phyloP scores from a whole-genome alignment of 2,113 vertebrate genomes.

The Harpagus bidentatus region DNA sequence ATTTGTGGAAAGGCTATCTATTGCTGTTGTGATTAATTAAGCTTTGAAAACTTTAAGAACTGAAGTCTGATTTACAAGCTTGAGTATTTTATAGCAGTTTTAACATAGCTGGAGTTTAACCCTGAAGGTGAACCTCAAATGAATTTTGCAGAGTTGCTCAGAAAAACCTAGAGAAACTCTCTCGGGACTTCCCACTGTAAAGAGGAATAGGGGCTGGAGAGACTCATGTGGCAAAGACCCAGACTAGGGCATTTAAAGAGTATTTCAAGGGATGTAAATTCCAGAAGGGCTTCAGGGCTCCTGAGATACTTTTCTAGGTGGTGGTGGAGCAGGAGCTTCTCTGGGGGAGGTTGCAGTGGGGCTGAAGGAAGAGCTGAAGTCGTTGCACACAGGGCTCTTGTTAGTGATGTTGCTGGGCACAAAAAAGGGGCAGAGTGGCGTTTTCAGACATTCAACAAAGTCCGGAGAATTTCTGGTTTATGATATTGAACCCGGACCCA shows the following conservation, averaged over 20 bases:
- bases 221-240: not conserved
- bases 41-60: not conserved
- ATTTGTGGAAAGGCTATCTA: not conserved
- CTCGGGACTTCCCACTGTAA: accelerated
- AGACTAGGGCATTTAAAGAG: not conserved
- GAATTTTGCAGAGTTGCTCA: not conserved
- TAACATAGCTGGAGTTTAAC: not conserved
- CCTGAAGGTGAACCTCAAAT: not conserved
- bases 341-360: not conserved
- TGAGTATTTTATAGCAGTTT: not conserved
- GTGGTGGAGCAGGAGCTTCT: not conserved
- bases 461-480: not conserved
- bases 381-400: accelerated
- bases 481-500: not conserved
- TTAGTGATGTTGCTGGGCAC: not conserved
- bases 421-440: not conserved
- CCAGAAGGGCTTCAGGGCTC: not conserved
- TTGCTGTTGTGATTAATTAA: not conserved
- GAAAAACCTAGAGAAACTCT: not conserved
- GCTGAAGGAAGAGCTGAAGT: not conserved
- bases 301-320: not conserved
- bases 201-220: not conserved
- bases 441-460: not conserved
- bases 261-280: not conserved
- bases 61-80: not conserved